Evolutionary conservation across 1,140 invertebrate species (phyloP).

Genomic region (Pogonus chalceus): DNA sequence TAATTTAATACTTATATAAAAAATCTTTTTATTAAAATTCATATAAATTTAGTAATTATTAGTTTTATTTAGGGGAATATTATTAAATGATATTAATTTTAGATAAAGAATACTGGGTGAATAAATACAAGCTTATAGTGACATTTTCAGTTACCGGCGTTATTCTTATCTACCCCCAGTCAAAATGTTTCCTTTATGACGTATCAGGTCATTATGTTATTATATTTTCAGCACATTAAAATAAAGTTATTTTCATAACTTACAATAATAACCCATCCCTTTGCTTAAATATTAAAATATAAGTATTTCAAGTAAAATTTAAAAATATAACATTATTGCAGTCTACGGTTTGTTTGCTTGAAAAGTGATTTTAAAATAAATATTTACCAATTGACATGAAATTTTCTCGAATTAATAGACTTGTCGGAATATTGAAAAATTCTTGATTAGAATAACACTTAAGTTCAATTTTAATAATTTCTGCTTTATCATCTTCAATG

Average conservation of each 20-base stretch:
- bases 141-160: neutral
- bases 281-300: neutral
- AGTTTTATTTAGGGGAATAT: too few species aligned
- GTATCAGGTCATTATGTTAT: constrained; percentile 1
- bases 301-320: neutral
- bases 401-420: neutral
- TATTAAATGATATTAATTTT: constrained; percentile 2
- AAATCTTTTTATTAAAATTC: too few species aligned
- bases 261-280: neutral
- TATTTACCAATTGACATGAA: neutral
- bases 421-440: neutral
- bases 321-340: neutral
- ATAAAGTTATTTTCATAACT: neutral
- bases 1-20: too few species aligned
- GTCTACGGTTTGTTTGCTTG: neutral
- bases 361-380: neutral
- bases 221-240: neutral
- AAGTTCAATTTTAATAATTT: neutral
- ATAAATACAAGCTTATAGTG: neutral
- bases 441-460: neutral
- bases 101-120: neutral
- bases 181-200: neutral
- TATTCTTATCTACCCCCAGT: neutral
- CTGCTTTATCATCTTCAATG: neutral
- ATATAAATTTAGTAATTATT: too few species aligned